Percentiles rank a stretch among this genome's conserved stretches.
These are phyloP conservation scores for Lemur catta DNA, from an alignment of 2,797 vertebrate genomes.

Conservation along the genomic window DNA sequence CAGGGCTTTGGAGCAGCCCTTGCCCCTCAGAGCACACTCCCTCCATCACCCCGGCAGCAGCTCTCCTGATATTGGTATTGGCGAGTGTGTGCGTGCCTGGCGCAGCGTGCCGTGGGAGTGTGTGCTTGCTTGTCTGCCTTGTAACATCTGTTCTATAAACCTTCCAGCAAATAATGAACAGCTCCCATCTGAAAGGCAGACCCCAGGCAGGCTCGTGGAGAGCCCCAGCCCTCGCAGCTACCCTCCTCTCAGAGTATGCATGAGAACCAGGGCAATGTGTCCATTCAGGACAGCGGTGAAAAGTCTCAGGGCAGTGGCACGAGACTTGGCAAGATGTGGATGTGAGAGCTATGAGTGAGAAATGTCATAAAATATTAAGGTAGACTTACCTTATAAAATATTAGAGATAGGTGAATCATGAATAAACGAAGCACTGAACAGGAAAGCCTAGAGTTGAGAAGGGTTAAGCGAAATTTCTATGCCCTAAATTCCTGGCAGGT, in stretches of 20 bases:
- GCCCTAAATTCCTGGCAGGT: not conserved
- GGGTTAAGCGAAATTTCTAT: not conserved
- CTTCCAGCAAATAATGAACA: constrained; percentile 79
- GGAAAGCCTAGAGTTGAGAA: not conserved
- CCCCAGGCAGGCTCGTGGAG: not conserved
- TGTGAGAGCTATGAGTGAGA: not conserved
- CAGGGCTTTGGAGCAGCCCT: constrained; percentile 73
- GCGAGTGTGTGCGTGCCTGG: constrained; percentile 2
- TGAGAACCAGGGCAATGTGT: not conserved
- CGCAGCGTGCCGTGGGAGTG: not conserved
- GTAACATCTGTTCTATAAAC: constrained; percentile 83
- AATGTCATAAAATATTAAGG: not conserved
- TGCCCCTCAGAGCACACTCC: constrained; percentile 68
- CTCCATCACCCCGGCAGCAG: constrained; percentile 66
- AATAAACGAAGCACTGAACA: not conserved
- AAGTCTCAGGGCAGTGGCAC: not conserved
- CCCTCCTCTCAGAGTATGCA: constrained; percentile 49
- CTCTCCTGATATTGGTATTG: constrained; percentile 48
- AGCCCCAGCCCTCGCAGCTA: constrained; percentile 26
- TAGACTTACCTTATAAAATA: constrained; percentile 23
- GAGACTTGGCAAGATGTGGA: not conserved
- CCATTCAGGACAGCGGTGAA: not conserved
- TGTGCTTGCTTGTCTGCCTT: constrained; percentile 56
- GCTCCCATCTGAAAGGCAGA: constrained; percentile 63
- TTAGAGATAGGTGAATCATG: not conserved